phyloP scores from a whole-genome alignment of 1,140 invertebrate species.

The Microvelia longipes region DNA sequence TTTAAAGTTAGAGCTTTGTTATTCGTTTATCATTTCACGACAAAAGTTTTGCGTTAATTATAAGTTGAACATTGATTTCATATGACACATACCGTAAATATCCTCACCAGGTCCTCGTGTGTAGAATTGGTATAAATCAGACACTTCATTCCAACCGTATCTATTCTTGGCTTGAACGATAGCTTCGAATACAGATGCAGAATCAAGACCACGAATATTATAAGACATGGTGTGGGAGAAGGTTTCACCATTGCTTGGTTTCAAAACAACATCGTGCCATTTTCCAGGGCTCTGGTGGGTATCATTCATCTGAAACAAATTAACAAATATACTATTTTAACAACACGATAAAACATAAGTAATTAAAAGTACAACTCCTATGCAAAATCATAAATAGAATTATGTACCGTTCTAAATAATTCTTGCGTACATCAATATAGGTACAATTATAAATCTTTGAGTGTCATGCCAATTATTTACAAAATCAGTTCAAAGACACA shows the following conservation, averaged over 20 bases:
- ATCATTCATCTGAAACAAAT: conserved; percentile 43
- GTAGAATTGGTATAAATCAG: conserved; percentile 25
- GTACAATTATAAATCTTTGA: too few relatives aligned
- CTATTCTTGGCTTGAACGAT: conserved; percentile 47
- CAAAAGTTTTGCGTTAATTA: background rate
- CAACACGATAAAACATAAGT: conserved; percentile 1
- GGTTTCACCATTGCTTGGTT: conserved; percentile 30
- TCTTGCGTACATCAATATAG: too few relatives aligned
- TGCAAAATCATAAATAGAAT: background rate
- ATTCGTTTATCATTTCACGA: too few relatives aligned
- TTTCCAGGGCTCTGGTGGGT: conserved; percentile 51
- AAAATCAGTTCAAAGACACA: too few relatives aligned
- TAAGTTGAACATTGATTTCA: background rate
- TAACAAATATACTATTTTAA: too few relatives aligned
- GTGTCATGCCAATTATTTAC: too few relatives aligned
- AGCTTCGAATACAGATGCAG: conserved; percentile 44
- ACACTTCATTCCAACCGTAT: conserved; percentile 46
- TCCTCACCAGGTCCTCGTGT: conserved; percentile 21
- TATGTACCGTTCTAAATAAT: too few relatives aligned
- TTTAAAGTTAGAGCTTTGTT: too few relatives aligned
- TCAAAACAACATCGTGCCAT: conserved; percentile 46
- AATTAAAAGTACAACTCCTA: conserved; percentile 1
- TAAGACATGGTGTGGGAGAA: conserved; percentile 38
- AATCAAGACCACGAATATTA: conserved; percentile 38
- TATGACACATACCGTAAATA: conserved; percentile 14